Evolutionary conservation across 2,113 vertebrate genomes (phyloP).

Genomic region (Muntiacus reevesi): DNA sequence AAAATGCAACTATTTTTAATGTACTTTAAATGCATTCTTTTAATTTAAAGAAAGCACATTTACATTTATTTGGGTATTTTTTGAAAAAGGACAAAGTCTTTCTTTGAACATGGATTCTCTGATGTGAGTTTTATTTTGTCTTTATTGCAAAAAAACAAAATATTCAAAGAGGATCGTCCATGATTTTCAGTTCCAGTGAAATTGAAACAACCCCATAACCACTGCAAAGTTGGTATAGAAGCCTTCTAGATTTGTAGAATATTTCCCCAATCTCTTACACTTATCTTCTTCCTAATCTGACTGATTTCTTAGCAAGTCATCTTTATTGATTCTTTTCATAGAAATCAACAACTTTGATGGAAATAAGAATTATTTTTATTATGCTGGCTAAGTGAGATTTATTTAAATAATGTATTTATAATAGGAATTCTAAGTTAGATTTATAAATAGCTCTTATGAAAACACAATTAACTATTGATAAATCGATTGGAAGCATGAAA

Average conservation of each 20-base stretch:
- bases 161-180: not conserved
- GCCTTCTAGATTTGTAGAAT: not conserved
- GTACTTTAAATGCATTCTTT: not conserved
- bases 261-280: not conserved
- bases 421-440: not conserved
- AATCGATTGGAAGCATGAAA: not conserved
- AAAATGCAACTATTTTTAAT: not conserved
- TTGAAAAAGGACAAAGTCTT: not conserved
- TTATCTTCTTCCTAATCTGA: not conserved
- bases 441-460: not conserved
- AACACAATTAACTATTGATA: not conserved
- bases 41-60: not conserved
- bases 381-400: not conserved
- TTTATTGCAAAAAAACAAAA: not conserved
- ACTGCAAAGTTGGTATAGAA: not conserved
- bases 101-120: not conserved
- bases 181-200: not conserved
- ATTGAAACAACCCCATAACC: not conserved
- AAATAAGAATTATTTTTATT: not conserved
- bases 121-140: not conserved
- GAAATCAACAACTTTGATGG: not conserved
- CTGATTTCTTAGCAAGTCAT: not conserved
- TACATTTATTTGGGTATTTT: not conserved
- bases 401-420: not conserved
- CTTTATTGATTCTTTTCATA: not conserved